Evolutionary conservation across 2,888 invertebrate species (phyloP), one percentile per base, ranked within the genome.

Genomic region (Polyploca ridens): DNA sequence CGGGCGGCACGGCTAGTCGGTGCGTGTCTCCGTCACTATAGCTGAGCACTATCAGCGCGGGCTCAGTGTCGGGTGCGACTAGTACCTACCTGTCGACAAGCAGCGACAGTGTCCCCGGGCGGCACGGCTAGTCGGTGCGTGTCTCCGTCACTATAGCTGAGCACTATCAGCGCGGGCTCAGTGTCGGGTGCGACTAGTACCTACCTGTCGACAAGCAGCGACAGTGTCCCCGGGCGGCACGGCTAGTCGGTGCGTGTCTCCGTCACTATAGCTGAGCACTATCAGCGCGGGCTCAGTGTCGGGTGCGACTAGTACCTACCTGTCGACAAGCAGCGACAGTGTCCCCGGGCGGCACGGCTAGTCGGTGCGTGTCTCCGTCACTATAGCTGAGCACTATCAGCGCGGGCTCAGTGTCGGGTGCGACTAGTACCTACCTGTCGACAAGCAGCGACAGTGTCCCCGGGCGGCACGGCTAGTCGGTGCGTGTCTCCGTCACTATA

Each of bases 401-500:
- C 35, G 35, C 35, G 35, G 35, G 35, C 35, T 35, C 35, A 7
- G 27, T 27, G 27, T 27, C 27, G 27, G 27, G 27, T 27, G 27
- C 27, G 27, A 27, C 27, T 27, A 44, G 44, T 44, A 27, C 33
- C 0, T n/a, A 59, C 95, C 92, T 95, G 95, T 72, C 95, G 86
- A 64, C 85, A 86, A 16, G 92, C 88, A 33, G 87, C 71, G 1
- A 85, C 72, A 46, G 83, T 79, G 33, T 90, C 90, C 1, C 74
- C 80, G 27, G 81, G 82, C 41, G 91, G 88, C 69, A 95, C 91
- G 70, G 94, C 94, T 33, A 95, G 87, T 33, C 94, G 83, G 78
- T 95, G 95, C 64, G 91, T 89, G 67, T 95, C 95, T 0, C 95
- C 95, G 82, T 95, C 95, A 69, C 95, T 95, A 81, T 35, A 35